Evolutionary conservation across 2,888 invertebrate genomes (phyloP).

Genomic region (Slavum lentiscoides): DNA sequence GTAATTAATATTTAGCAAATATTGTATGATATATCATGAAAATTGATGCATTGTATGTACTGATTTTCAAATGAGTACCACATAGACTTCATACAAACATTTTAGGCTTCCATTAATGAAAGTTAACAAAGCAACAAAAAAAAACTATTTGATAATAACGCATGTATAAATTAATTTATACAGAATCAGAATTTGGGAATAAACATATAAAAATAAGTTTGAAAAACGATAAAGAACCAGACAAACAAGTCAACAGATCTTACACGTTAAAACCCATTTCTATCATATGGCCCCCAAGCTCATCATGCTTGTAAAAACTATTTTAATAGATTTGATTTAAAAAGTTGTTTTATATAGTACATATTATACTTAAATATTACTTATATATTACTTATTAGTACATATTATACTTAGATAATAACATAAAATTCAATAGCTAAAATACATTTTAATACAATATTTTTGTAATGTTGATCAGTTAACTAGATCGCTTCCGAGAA

Average conservation of each 20-base stretch:
- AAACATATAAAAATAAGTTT: conserved; percentile 34
- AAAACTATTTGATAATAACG: too few species aligned
- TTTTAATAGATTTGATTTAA: not conserved
- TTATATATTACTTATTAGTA: not conserved
- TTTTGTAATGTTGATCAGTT: conserved; percentile 28
- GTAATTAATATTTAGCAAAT: too few species aligned
- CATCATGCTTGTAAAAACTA: conserved; percentile 18
- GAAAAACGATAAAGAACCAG: conserved; percentile 1
- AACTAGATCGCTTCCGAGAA: conserved; percentile 40
- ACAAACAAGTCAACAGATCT: conserved; percentile 26
- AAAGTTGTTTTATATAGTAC: too few species aligned
- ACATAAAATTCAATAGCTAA: not conserved
- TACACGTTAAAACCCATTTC: conserved; percentile 1
- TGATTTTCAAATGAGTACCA: too few species aligned
- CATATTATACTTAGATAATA: not conserved
- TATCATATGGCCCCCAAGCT: conserved; percentile 45
- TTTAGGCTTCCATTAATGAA: too few species aligned
- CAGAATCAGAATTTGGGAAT: conserved; percentile 36
- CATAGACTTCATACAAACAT: too few species aligned
- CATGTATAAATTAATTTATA: not conserved
- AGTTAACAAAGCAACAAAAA: too few species aligned
- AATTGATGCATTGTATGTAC: too few species aligned
- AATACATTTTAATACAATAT: not conserved
- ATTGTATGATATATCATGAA: too few species aligned
- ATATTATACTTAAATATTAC: not conserved